Evolutionary conservation across 2,888 invertebrate genomes (phyloP).

Genomic region (Lasioglossum vierecki): DNA sequence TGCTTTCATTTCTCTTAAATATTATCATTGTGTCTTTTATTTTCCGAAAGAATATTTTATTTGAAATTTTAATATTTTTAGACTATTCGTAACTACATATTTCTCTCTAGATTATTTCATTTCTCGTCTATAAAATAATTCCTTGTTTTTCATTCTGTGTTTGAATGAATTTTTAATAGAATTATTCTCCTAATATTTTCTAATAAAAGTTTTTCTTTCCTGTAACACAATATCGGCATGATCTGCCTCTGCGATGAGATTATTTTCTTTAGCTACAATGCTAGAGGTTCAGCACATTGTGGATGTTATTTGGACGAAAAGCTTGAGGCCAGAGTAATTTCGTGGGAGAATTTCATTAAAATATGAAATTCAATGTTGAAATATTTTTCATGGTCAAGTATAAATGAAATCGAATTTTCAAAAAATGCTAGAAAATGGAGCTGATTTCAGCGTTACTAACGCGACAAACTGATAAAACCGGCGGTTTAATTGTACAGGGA

Average conservation of each 20-base stretch:
- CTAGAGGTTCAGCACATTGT: not conserved
- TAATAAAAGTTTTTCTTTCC: not conserved
- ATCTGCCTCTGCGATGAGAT: not conserved
- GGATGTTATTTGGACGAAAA: not conserved
- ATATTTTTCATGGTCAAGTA: not conserved
- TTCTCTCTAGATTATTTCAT: not conserved
- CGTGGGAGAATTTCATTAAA: not conserved
- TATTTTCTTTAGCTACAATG: conserved; percentile 2
- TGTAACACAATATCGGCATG: not conserved
- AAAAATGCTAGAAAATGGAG: too few species aligned
- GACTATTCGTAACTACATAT: not conserved
- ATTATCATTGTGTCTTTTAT: not conserved
- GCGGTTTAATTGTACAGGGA: not conserved
- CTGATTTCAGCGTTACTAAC: not conserved
- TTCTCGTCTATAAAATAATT: not conserved
- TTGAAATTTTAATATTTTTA: not conserved
- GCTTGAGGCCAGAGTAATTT: not conserved
- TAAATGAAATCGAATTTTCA: not conserved
- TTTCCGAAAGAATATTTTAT: not conserved
- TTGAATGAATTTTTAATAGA: not conserved
- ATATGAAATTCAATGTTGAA: not conserved
- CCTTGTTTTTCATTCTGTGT: not conserved
- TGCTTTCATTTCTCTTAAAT: not conserved
- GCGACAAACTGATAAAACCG: not conserved
- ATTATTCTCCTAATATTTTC: not conserved